Evolutionary conservation across 1,140 invertebrate species (phyloP), one percentile per base, ranked within the genome.

Genomic region (Mya arenaria): DNA sequence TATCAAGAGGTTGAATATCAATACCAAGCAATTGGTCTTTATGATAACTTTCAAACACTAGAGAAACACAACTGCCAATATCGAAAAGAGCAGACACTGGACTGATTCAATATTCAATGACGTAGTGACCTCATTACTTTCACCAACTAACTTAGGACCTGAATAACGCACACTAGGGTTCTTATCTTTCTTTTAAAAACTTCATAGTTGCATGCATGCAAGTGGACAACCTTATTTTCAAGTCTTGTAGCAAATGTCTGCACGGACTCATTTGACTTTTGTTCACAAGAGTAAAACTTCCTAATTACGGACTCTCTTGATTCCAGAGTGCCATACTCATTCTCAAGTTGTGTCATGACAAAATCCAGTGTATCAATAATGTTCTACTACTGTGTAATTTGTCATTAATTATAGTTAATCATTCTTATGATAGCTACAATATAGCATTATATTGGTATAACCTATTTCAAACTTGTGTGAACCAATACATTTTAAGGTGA

Each of bases 241-340:
- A 73, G n/a, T 37, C 71, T 58, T 32, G 52, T 58, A 1, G 71
- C 71, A 58, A 23, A 73, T 15, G 36, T 25, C 41, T 73, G 32
- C 0, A 73, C 71, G n/a, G 25, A 37, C 36, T 73, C 71, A 56
- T 73, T 25, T 28, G 44, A 32, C 19, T 15, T 37, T n/a, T 73
- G 71, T n/a, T 37, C 4, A 37, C 30, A 34, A 52, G 44, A 30
- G 28, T 73, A 73, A 19, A 73, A 73, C 23, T 73, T 73, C 32
- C 30, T 58, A 48, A 58, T 73, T 0, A 73, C 23, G 25, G 8
- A 58, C 25, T 55, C 17, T 25, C 30, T 52, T 23, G 71, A 58
- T 58, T 73, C 71, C 10, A 73, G 30, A 37, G 15, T 73, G 4
- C 71, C 71, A 73, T 73, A 73, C n/a, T 13, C 44, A 37, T n/a